Percentiles rank a stretch among this genome's conserved stretches.
Conservation (phyloP, 2,113 vertebrate species). For the Melanocharis versteri region DNA sequence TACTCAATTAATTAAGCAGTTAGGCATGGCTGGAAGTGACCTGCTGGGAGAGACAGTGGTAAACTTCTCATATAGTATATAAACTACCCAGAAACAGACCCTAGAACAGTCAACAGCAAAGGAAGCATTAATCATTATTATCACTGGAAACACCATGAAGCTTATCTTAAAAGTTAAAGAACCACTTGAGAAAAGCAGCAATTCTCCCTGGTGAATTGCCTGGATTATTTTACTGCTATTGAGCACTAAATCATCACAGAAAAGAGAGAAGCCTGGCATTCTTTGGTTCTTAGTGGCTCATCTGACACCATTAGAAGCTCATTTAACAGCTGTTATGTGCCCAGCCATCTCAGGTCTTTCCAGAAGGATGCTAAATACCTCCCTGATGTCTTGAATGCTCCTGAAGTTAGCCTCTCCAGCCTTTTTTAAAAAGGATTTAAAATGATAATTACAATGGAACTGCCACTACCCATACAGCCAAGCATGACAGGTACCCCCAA, state of each 20-base stretch:
- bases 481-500: not conserved
- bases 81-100: not conserved
- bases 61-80: not conserved
- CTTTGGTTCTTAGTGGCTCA: not conserved
- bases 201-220: not conserved
- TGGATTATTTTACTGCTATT: not conserved
- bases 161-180: slow-evolving; percentile 17
- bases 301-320: not conserved
- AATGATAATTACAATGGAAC: not conserved
- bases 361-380: not conserved
- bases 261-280: not conserved
- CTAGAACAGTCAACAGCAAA: not conserved
- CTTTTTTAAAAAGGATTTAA: not conserved
- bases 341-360: not conserved
- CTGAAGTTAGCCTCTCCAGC: not conserved
- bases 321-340: not conserved
- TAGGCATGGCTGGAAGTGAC: not conserved
- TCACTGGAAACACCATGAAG: not conserved
- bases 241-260: not conserved
- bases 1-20: slow-evolving; percentile 20
- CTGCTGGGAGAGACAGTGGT: not conserved
- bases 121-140: not conserved
- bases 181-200: not conserved
- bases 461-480: not conserved
- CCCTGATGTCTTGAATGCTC: not conserved